Evolutionary conservation across 2,888 invertebrate genomes (phyloP).

Genomic region (Orthosia incerta): DNA sequence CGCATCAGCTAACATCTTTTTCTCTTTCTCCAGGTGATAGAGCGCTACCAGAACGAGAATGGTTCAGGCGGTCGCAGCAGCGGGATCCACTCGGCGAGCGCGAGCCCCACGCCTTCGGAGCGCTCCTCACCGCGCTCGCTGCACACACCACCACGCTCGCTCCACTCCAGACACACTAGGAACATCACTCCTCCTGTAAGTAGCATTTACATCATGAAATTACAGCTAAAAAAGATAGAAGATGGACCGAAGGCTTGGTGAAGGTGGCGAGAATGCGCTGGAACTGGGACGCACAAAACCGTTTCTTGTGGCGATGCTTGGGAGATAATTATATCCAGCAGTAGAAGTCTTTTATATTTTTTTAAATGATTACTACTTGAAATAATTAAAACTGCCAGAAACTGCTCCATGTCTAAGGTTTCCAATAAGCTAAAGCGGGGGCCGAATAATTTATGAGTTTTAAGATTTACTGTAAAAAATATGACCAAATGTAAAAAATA

Average conservation of each 20-base stretch:
- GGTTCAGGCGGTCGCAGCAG: slow-evolving; percentile 91
- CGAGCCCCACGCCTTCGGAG: slow-evolving; percentile 88
- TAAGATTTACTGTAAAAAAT: neutral
- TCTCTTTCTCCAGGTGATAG: slow-evolving; percentile 90
- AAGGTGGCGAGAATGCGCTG: neutral
- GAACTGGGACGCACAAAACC: too few species aligned
- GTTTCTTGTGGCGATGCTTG: too few species aligned
- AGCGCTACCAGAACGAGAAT: slow-evolving; percentile 92
- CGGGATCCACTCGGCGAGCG: slow-evolving; percentile 90
- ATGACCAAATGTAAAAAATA: neutral
- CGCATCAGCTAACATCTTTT: neutral
- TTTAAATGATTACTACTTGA: neutral
- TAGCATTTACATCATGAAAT: slow-evolving; percentile 17
- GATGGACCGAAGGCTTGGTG: neutral
- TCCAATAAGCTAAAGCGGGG: neutral
- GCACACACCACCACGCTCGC: slow-evolving; percentile 70
- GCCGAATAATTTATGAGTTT: neutral
- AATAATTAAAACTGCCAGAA: too few species aligned
- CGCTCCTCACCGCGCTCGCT: slow-evolving; percentile 86
- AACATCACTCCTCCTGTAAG: slow-evolving; percentile 87
- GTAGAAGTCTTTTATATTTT: neutral
- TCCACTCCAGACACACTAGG: slow-evolving; percentile 79
- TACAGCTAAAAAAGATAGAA: neutral
- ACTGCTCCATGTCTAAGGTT: neutral
- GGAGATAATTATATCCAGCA: neutral